Evolutionary conservation across 2,888 invertebrate species (phyloP).

Genomic region (Dorcus parallelipipedus): DNA sequence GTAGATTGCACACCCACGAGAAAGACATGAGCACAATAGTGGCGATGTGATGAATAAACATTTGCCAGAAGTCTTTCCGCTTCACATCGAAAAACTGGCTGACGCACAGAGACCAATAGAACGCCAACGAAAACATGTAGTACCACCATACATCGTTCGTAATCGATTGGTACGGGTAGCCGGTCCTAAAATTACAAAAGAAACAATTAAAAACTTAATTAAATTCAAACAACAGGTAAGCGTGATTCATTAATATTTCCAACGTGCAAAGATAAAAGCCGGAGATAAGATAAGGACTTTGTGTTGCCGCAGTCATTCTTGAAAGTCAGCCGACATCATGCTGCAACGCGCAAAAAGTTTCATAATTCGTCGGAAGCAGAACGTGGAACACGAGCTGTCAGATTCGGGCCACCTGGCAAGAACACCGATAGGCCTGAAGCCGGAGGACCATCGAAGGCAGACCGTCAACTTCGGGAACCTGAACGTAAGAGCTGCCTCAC

Average conservation of each 20-base stretch:
- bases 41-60: constrained; percentile 96
- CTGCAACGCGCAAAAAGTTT: constrained; percentile 40
- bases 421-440: constrained; percentile 11
- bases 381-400: constrained; percentile 27
- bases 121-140: constrained; percentile 91
- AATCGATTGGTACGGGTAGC: constrained; percentile 66
- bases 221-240: neutral
- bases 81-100: constrained; percentile 93
- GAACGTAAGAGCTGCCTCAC: constrained; percentile 1
- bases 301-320: neutral
- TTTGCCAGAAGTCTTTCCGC: constrained; percentile 95
- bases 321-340: constrained; percentile 9
- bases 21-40: constrained; percentile 86
- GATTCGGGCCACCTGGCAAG: constrained; percentile 37
- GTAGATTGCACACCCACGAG: constrained; percentile 93
- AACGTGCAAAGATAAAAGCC: neutral
- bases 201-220: neutral
- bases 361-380: constrained; percentile 29
- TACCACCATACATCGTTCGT: constrained; percentile 91
- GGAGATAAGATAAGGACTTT: neutral
- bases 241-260: neutral
- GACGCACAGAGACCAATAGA: constrained; percentile 92
- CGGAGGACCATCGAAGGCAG: constrained; percentile 2
- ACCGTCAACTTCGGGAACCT: constrained; percentile 4
- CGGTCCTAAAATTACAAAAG: constrained; percentile 43